Conservation (phyloP, 2,888 invertebrate species). For the Polietes domitor region DNA sequence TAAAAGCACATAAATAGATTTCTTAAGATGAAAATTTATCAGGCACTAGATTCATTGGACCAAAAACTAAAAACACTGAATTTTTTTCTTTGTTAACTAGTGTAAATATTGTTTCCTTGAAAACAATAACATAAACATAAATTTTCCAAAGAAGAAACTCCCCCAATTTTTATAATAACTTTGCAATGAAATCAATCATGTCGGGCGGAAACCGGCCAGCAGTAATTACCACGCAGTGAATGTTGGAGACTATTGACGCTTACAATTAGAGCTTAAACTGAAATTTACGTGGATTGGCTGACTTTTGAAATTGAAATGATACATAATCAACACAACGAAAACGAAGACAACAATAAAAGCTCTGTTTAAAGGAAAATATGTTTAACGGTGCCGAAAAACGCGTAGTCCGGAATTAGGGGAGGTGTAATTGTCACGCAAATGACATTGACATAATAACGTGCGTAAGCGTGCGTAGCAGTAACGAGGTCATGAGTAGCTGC, state of each 20-base stretch:
- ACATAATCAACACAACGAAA: slow-evolving; percentile 57
- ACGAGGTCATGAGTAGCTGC: too few relatives aligned
- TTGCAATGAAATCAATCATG: slow-evolving; percentile 45
- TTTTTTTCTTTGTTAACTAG: too few relatives aligned
- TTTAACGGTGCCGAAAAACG: neutral
- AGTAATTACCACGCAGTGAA: slow-evolving; percentile 24
- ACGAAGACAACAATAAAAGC: slow-evolving; percentile 46
- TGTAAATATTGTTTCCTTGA: neutral
- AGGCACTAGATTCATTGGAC: too few relatives aligned
- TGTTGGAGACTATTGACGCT: neutral
- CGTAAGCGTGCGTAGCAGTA: too few relatives aligned
- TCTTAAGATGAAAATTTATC: too few relatives aligned
- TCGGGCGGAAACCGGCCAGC: slow-evolving; percentile 73
- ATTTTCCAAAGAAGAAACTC: too few relatives aligned
- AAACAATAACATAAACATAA: too few relatives aligned
- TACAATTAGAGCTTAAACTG: slow-evolving; percentile 4
- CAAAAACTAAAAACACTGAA: too few relatives aligned
- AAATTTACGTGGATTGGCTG: neutral
- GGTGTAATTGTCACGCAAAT: neutral
- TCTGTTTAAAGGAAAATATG: neutral
- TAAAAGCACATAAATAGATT: too few relatives aligned
- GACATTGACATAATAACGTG: slow-evolving; percentile 22
- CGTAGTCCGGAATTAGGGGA: neutral
- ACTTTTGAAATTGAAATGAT: neutral
- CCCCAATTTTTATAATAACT: neutral